phyloP scores from a whole-genome alignment of 2,797 vertebrate genomes.

The Tragelaphus eurycerus region DNA sequence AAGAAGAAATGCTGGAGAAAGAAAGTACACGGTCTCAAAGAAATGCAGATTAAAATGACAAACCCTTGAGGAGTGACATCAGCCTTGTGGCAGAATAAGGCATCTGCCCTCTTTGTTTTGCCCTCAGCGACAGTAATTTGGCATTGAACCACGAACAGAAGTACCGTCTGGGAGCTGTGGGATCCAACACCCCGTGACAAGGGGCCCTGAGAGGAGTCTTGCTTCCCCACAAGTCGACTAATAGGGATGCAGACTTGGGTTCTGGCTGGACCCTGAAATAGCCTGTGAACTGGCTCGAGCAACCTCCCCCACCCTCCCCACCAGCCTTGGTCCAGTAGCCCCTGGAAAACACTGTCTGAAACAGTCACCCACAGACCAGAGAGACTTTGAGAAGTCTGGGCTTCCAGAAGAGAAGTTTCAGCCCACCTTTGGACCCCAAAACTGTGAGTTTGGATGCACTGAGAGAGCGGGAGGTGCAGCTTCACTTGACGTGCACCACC shows the following conservation, averaged over 20 bases:
- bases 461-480: neutral
- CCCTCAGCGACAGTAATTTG: neutral
- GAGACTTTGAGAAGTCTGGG: neutral
- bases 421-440: neutral
- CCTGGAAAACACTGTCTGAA: neutral
- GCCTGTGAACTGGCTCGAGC: neutral
- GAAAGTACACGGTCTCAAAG: neutral
- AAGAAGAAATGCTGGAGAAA: neutral
- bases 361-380: neutral
- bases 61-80: neutral
- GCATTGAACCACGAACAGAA: neutral
- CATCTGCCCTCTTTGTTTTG: neutral
- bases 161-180: neutral
- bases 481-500: neutral
- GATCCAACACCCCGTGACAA: no score
- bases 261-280: neutral
- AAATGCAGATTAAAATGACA: neutral
- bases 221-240: neutral
- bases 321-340: neutral
- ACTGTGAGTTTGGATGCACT: neutral
- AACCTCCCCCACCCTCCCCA: rapidly evolving
- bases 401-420: neutral
- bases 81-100: neutral
- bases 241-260: no score
- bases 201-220: neutral